These are phyloP conservation scores for Apis dorsata DNA, from an alignment of 1,140 invertebrate genomes.

Conservation along the genomic window DNA sequence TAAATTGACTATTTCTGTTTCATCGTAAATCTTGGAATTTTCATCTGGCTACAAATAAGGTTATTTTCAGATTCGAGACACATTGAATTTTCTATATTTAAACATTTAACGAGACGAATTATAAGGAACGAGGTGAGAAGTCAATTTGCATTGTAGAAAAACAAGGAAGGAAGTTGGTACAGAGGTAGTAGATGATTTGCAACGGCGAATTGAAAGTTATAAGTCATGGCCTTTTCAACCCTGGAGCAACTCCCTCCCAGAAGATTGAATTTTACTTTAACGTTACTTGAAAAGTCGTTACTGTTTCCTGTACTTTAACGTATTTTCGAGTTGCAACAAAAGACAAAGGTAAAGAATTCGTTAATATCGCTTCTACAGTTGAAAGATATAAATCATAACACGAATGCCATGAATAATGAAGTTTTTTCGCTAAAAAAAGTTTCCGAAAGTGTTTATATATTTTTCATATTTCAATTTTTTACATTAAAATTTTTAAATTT, in stretches of 20 bases:
- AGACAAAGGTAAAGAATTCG: not conserved
- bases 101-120: slow-evolving; percentile 4
- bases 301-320: not conserved
- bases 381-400: not conserved
- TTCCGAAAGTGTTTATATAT: too few species aligned
- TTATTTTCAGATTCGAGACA: not conserved
- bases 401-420: too few species aligned
- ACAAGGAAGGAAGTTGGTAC: not conserved
- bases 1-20: slow-evolving; percentile 15
- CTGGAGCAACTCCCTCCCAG: not conserved
- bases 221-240: not conserved
- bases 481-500: too few species aligned
- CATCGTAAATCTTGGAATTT: slow-evolving; percentile 24
- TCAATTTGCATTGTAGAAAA: not conserved
- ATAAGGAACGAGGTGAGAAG: not conserved
- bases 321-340: not conserved
- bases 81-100: not conserved
- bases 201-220: not conserved
- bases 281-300: slow-evolving; percentile 29
- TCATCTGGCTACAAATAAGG: not conserved
- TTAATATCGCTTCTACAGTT: not conserved
- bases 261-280: slow-evolving; percentile 8
- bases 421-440: too few species aligned
- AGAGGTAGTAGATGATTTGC: not conserved
- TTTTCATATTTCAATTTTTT: too few species aligned